Conservation (phyloP, 2,113 vertebrate genomes). For the Petromus typicus region DNA sequence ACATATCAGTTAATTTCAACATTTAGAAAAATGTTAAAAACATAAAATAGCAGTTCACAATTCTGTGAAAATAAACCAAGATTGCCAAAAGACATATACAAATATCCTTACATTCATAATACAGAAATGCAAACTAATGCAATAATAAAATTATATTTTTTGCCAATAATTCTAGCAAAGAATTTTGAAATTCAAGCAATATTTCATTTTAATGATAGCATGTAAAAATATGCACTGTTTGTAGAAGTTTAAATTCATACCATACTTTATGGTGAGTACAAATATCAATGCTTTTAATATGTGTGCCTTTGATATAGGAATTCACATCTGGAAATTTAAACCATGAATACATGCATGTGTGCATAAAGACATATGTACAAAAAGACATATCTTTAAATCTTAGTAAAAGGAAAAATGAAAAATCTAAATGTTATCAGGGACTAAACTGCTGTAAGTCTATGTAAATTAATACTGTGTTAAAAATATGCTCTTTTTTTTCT, state of each 20-base stretch:
- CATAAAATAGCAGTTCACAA: neutral
- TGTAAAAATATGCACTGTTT: neutral
- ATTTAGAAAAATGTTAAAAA: slow-evolving; percentile 25
- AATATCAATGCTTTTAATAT: neutral
- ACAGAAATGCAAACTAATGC: neutral
- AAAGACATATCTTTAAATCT: neutral
- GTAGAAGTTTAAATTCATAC: neutral
- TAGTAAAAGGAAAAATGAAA: neutral
- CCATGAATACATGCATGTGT: neutral
- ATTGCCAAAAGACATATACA: neutral
- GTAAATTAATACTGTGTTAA: neutral
- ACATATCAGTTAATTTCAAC: neutral
- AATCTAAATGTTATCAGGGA: neutral
- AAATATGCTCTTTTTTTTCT: neutral
- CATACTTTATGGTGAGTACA: neutral
- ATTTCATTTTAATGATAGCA: neutral
- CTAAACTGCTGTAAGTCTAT: neutral
- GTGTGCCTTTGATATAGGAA: neutral
- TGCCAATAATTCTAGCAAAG: neutral
- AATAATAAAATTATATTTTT: slow-evolving; percentile 10
- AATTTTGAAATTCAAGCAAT: neutral
- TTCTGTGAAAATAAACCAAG: slow-evolving; percentile 22
- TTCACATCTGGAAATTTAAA: neutral
- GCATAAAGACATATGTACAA: neutral
- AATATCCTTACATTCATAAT: neutral